Base-by-base conservation (phyloP, 2,797 vertebrate species). In the Lagodon rhomboides region DNA sequence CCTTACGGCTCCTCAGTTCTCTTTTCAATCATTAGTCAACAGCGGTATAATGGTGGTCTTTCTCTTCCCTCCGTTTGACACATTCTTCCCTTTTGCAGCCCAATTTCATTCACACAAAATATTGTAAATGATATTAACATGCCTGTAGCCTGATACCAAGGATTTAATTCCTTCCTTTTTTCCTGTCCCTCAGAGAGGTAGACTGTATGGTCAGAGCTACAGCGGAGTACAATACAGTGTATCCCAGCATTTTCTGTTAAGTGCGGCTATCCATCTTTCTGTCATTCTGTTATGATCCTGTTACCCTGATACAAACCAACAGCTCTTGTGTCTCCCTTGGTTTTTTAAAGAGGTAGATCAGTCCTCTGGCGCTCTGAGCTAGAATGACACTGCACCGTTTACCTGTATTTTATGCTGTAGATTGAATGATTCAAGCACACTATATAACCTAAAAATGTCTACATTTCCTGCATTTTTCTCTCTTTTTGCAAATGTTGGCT, bases 221-320 rank as follows among this genome's bases (percentile, higher is more conserved):
- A 18, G 69, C 58, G 17, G 65, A 84, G 69, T 22, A 66, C 38
- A 73, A 61, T 68, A 50, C 50, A 82, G 67, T 70, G 73, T 46
- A 69, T 68, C 50, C 71, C 55, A 63, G 75, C 65, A 47, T 83
- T 80, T 86, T 79, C 80, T 73, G 44, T 74, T 85, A 85, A 91
- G 78, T 77, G 58, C 72, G 17, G 65, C 69, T 25, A 89, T 91
- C 72, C 76, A 71, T 90, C 86, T 87, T 86, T 51, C 83, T 89
- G 85, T 89, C 86, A 79, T 61, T 82, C 65, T 88, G 86, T 84
- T 85, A 89, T 87, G 84, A 88, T 81, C 69, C 83, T 50, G 75
- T 88, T 88, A 83, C 70, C 60, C 63, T 75, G 69, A 86, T 59
- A 74, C 80, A 70, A 75, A 81, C 68, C 62, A 61, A 72, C 75